Evolutionary conservation across 2,797 vertebrate species (phyloP).

Genomic region (Graptemys geographica): DNA sequence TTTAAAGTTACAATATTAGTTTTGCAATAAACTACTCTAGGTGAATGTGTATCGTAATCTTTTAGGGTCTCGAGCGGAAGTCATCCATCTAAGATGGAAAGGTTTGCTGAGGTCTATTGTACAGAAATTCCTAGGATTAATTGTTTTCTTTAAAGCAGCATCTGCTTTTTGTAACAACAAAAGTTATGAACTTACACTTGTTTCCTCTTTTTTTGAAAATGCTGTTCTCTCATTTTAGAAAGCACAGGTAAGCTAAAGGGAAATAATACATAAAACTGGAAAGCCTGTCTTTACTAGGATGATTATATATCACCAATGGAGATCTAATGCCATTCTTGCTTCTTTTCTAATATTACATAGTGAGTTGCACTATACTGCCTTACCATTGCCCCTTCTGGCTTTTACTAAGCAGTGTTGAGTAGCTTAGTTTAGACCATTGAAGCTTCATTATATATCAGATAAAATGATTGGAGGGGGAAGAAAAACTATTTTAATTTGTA

Average conservation of each 20-base stretch:
- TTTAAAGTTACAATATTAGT: constrained; percentile 78
- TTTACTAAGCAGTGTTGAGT: constrained; percentile 70
- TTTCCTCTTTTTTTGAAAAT: constrained; percentile 65
- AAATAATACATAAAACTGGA: constrained; percentile 77
- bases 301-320: constrained; percentile 55
- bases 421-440: constrained; percentile 66
- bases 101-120: constrained; percentile 73
- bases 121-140: constrained; percentile 76
- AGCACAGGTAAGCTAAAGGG: constrained; percentile 69
- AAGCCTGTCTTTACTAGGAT: constrained; percentile 59
- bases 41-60: constrained; percentile 73
- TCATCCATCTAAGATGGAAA: constrained; percentile 77
- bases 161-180: constrained; percentile 63
- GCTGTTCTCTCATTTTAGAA: constrained; percentile 67
- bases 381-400: constrained; percentile 72
- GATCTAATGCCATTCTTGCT: constrained; percentile 67
- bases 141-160: constrained; percentile 77
- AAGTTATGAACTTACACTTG: constrained; percentile 49
- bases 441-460: constrained; percentile 67
- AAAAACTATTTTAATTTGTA: constrained; percentile 76
- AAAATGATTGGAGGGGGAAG: constrained; percentile 65
- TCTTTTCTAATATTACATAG: constrained; percentile 67
- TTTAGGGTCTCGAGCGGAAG: constrained; percentile 75
- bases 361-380: constrained; percentile 80
- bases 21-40: constrained; percentile 78